phyloP scores from a whole-genome alignment of 2,797 vertebrate species.

The Microctenopoma lineatum region DNA sequence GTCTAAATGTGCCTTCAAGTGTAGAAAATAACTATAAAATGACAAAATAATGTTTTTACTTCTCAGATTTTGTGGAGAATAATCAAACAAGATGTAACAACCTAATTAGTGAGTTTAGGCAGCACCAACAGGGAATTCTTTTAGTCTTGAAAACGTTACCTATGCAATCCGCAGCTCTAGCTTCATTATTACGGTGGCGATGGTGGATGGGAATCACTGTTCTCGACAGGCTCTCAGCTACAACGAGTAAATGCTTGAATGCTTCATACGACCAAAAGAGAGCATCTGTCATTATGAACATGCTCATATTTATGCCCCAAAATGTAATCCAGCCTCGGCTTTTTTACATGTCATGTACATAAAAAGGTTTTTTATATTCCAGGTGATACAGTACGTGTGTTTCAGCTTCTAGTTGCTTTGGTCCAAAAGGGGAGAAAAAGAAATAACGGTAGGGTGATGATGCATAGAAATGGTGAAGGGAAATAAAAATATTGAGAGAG shows the following conservation, averaged over 20 bases:
- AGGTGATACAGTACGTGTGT: not conserved
- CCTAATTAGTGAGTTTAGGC: not conserved
- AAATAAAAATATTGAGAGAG: conserved; percentile 23
- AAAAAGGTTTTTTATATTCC: not conserved
- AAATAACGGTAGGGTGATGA: not conserved
- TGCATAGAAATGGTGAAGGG: conserved; percentile 6
- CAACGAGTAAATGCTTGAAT: no score
- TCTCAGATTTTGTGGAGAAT: not conserved
- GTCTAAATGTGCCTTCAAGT: not conserved
- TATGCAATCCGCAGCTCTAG: no score
- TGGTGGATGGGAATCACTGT: no score
- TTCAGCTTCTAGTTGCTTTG: no score
- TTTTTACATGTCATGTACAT: not conserved
- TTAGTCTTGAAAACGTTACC: not conserved
- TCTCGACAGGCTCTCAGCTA: no score
- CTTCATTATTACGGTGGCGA: no score
- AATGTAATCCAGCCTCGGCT: not conserved
- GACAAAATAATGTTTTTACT: not conserved
- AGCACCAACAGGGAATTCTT: not conserved
- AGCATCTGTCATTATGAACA: no score
- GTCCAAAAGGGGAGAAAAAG: no score
- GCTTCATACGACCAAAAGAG: not conserved
- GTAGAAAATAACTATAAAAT: not conserved
- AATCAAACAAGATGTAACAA: not conserved
- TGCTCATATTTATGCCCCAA: not conserved